Evolutionary conservation across 2,113 vertebrate genomes (phyloP).

Genomic region (Tonatia bakeri): DNA sequence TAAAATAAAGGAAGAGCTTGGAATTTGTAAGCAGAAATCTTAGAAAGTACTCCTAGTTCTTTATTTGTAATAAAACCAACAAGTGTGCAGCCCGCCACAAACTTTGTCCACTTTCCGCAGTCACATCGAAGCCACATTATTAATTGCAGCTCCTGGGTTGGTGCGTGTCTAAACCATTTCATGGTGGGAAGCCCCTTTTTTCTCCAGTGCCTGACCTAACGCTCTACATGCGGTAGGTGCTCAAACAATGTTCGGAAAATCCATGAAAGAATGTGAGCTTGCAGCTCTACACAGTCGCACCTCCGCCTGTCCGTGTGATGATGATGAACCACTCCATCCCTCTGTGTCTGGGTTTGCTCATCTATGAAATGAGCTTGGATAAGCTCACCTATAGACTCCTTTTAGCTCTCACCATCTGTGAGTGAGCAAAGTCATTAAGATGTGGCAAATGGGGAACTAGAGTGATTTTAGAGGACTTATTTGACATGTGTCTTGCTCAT

Average conservation of each 20-base stretch:
- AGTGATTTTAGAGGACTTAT: neutral
- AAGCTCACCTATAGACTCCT: neutral
- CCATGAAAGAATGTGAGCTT: neutral
- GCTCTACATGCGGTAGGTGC: neutral
- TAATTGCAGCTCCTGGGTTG: neutral
- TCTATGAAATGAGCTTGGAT: neutral
- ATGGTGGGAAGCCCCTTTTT: neutral
- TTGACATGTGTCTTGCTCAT: neutral
- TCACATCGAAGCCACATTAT: neutral
- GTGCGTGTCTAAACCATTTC: neutral
- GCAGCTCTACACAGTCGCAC: neutral
- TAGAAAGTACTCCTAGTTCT: neutral
- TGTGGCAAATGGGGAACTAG: neutral
- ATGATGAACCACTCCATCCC: neutral
- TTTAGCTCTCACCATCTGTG: neutral
- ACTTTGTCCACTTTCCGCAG: neutral
- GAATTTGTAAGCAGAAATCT: neutral
- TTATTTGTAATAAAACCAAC: neutral
- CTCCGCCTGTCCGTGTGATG: neutral
- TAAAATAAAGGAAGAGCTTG: slow-evolving; percentile 14
- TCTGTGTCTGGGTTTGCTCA: neutral
- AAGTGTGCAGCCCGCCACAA: neutral
- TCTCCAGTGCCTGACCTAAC: neutral
- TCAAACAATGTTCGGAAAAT: neutral
- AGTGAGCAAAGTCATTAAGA: neutral